phyloP scores from a whole-genome alignment of 37 sponge, comb jelly and placozoan species.

The Aplysina aerophoba region DNA sequence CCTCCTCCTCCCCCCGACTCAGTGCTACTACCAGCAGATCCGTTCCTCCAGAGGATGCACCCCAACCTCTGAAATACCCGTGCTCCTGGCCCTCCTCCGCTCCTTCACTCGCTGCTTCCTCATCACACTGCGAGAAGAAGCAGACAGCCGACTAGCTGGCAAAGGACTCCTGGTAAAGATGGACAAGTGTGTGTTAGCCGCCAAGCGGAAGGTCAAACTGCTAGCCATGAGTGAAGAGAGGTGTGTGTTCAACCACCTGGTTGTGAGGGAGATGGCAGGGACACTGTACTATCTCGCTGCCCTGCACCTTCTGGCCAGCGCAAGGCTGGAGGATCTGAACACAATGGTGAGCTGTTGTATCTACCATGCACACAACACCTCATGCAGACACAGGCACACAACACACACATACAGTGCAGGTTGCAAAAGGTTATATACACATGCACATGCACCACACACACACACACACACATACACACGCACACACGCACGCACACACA shows the following conservation, averaged over 20 bases:
- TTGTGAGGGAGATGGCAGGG: conserved; percentile 19
- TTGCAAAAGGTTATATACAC: background rate
- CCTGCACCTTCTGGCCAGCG: background rate
- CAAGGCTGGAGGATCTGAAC: background rate
- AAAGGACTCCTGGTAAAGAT: background rate
- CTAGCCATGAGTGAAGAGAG: background rate
- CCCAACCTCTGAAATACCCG: background rate
- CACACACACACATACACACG: conserved; percentile 34
- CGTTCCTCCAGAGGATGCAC: background rate
- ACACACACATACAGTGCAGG: background rate
- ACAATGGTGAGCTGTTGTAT: background rate
- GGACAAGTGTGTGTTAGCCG: conserved; percentile 34
- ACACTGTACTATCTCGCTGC: conserved; percentile 24
- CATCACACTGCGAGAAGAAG: background rate
- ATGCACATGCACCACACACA: conserved; percentile 7
- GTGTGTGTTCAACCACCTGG: conserved; percentile 10
- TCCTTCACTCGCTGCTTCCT: background rate
- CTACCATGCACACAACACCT: no score
- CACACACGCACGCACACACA: conserved; percentile 22
- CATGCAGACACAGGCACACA: no score
- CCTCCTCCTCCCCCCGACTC: background rate
- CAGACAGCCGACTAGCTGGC: background rate
- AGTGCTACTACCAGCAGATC: background rate
- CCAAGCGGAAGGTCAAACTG: background rate
- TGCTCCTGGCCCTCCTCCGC: background rate